Evolutionary conservation across 2,888 invertebrate species (phyloP).

Genomic region (Alloscopus bannaensis): DNA sequence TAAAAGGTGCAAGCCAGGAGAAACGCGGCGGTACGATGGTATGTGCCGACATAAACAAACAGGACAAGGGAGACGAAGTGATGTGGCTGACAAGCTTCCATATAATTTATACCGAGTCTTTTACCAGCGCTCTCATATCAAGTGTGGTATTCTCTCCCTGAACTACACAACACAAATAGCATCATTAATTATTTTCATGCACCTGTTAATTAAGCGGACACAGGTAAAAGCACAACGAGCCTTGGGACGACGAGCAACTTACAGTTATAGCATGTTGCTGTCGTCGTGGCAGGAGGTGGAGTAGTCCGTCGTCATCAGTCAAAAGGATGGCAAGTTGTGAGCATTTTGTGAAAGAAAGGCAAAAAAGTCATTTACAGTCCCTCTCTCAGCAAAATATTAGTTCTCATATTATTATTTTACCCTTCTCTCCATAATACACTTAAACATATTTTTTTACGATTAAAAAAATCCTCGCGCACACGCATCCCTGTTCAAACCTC

Average conservation of each 20-base stretch:
- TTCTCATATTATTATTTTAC: too few relatives aligned
- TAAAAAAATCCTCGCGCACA: too few relatives aligned
- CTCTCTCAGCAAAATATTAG: too few relatives aligned
- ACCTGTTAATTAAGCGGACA: constrained; percentile 62
- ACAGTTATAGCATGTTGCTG: constrained; percentile 54
- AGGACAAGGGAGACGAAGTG: constrained; percentile 31
- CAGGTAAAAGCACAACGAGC: constrained; percentile 33
- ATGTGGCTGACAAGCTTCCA: constrained; percentile 27
- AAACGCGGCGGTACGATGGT: constrained; percentile 2
- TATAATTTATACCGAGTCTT: neutral
- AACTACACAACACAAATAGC: constrained; percentile 54
- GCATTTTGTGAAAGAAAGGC: too few relatives aligned
- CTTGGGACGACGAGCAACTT: constrained; percentile 26
- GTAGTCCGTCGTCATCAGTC: constrained; percentile 34
- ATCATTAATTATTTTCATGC: constrained; percentile 64
- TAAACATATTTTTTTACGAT: too few relatives aligned
- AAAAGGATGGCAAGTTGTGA: neutral
- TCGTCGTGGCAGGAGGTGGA: constrained; percentile 57
- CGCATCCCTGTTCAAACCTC: too few relatives aligned
- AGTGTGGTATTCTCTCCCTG: too few relatives aligned
- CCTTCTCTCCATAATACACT: too few relatives aligned
- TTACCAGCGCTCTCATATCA: neutral
- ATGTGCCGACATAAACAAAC: constrained; percentile 26
- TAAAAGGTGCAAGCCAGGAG: neutral
- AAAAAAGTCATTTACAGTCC: too few relatives aligned